Conservation (phyloP, 2,797 vertebrate species). For the Pangasius macronema region DNA sequence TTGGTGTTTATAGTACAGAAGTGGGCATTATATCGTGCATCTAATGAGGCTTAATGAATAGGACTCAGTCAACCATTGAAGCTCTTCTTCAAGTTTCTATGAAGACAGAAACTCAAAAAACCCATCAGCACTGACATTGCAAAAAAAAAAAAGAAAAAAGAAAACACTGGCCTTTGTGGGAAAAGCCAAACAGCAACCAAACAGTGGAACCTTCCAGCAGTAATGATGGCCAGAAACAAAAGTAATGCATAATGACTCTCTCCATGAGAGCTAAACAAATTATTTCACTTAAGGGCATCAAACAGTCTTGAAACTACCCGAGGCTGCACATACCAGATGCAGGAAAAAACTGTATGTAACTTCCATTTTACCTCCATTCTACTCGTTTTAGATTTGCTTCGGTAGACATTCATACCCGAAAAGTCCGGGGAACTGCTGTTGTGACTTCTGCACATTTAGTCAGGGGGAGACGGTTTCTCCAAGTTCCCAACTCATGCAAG, state of each 20-base stretch:
- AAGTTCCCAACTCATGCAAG: not conserved
- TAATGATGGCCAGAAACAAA: no score
- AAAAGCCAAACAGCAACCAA: not conserved
- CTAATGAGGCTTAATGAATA: not conserved
- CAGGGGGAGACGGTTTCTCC: not conserved
- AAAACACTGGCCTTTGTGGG: not conserved
- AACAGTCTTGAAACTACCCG: not conserved
- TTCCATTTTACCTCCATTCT: not conserved
- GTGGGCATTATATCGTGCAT: not conserved
- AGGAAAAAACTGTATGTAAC: not conserved
- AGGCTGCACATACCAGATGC: not conserved
- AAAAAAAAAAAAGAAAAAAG: no score
- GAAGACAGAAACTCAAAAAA: not conserved
- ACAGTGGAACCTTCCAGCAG: not conserved
- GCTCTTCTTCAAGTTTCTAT: not conserved
- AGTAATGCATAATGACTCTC: not conserved
- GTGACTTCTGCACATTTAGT: not conserved
- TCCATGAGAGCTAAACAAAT: not conserved
- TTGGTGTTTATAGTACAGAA: not conserved
- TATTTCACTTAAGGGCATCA: not conserved
- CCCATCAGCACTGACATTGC: not conserved
- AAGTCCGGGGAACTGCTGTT: not conserved
- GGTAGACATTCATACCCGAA: not conserved
- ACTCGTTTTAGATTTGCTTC: constrained; percentile 6
- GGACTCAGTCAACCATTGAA: not conserved